These are phyloP conservation scores for Bucorvus abyssinicus DNA, from an alignment of 2,797 vertebrate species.

Conservation along the genomic window DNA sequence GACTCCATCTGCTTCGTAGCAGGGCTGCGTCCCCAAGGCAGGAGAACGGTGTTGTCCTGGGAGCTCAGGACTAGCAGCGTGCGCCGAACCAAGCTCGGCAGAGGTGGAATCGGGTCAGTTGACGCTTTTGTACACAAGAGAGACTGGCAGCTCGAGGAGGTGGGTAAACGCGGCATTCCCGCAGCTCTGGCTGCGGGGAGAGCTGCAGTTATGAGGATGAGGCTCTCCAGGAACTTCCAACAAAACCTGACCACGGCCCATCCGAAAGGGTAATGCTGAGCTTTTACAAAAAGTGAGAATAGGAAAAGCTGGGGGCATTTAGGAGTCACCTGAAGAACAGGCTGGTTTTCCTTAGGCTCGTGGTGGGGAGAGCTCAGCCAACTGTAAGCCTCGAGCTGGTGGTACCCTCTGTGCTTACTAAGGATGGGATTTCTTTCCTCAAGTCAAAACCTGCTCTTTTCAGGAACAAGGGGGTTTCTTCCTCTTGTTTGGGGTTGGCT, in stretches of 20 bases:
- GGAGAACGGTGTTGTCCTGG: not conserved
- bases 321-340: not conserved
- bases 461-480: not conserved
- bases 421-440: not conserved
- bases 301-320: not conserved
- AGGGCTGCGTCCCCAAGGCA: not conserved
- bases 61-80: accelerated
- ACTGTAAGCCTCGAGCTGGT: too few species aligned
- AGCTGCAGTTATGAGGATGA: not conserved
- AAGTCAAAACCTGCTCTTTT: not conserved
- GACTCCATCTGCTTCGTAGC: not conserved
- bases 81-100: not conserved
- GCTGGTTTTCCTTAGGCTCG: not conserved
- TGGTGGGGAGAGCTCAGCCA: too few species aligned
- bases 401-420: too few species aligned
- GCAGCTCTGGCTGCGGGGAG: not conserved
- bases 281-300: not conserved
- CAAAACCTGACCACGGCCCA: not conserved
- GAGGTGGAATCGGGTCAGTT: not conserved
- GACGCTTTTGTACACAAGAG: not conserved
- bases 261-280: not conserved
- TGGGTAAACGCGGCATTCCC: not conserved
- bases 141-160: not conserved
- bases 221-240: accelerated
- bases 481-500: not conserved